phyloP scores from a whole-genome alignment of 2,888 invertebrate genomes.

The Palloptera scutellata region DNA sequence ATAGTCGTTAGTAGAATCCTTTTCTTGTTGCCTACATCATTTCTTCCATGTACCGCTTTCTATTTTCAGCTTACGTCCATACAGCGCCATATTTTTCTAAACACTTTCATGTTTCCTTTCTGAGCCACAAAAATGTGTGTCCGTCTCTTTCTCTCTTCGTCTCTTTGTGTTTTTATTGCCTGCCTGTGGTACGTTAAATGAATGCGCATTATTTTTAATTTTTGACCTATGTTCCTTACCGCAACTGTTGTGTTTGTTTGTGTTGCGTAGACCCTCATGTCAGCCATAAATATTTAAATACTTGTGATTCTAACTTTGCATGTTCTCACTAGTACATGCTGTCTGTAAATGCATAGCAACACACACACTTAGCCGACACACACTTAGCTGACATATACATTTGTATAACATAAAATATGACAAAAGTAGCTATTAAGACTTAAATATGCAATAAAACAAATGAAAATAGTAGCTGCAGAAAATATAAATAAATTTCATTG shows the following conservation, averaged over 20 bases:
- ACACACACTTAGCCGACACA: not conserved
- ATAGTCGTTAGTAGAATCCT: constrained; percentile 9
- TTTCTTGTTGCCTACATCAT: too few relatives aligned
- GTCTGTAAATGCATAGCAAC: not conserved
- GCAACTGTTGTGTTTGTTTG: constrained; percentile 7
- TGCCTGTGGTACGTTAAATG: constrained; percentile 11
- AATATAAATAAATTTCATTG: not conserved
- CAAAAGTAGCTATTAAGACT: constrained; percentile 4
- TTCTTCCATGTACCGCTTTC: too few relatives aligned
- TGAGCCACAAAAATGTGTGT: too few relatives aligned
- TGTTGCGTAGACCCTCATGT: constrained; percentile 1
- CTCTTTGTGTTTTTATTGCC: not conserved
- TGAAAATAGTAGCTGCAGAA: constrained; percentile 9
- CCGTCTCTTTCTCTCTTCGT: too few relatives aligned
- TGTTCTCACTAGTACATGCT: too few relatives aligned
- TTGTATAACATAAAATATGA: not conserved
- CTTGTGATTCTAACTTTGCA: not conserved
- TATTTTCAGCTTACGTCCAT: too few relatives aligned
- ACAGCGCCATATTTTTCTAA: too few relatives aligned
- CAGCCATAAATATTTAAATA: not conserved
- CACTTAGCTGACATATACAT: not conserved
- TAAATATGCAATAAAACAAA: constrained; percentile 15
- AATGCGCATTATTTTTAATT: constrained; percentile 26
- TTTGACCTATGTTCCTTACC: not conserved
- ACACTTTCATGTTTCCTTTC: too few relatives aligned